Evolutionary conservation across 2,888 invertebrate genomes (phyloP).

Genomic region (Plagodis dolabraria): DNA sequence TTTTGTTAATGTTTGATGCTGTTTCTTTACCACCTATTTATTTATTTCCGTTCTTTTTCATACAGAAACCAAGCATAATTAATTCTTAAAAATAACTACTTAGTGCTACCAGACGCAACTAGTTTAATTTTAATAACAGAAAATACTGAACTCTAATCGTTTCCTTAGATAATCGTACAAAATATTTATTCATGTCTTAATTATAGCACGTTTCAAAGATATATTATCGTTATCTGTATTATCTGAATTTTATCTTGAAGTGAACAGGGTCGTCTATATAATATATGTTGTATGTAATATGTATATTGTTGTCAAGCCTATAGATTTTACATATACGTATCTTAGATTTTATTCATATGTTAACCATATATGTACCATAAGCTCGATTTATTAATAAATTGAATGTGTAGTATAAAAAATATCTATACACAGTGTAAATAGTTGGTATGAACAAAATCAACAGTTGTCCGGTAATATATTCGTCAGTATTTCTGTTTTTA

Average conservation of each 20-base stretch:
- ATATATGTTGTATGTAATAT: neutral
- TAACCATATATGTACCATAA: too few species aligned
- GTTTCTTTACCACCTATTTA: too few species aligned
- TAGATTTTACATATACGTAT: too few species aligned
- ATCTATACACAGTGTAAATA: too few species aligned
- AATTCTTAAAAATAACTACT: constrained; percentile 6
- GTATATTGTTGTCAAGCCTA: neutral
- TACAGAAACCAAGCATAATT: neutral
- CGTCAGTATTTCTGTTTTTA: too few species aligned
- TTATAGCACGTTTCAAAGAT: constrained; percentile 14
- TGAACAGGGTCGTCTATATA: constrained; percentile 22
- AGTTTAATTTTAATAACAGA: constrained; percentile 11
- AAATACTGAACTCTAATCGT: constrained; percentile 3
- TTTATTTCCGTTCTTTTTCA: too few species aligned
- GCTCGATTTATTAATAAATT: too few species aligned
- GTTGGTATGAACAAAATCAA: too few species aligned
- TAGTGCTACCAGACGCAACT: constrained; percentile 17
- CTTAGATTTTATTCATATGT: too few species aligned
- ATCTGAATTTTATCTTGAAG: constrained; percentile 14
- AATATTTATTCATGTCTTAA: constrained; percentile 6
- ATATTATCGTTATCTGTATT: constrained; percentile 17
- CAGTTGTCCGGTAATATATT: too few species aligned
- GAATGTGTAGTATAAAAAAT: too few species aligned
- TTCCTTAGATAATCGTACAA: constrained; percentile 12
- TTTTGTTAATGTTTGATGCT: too few species aligned